These are phyloP conservation scores for Gastrophysa polygoni DNA, from an alignment of 2,888 invertebrate species.

Conservation along the genomic window DNA sequence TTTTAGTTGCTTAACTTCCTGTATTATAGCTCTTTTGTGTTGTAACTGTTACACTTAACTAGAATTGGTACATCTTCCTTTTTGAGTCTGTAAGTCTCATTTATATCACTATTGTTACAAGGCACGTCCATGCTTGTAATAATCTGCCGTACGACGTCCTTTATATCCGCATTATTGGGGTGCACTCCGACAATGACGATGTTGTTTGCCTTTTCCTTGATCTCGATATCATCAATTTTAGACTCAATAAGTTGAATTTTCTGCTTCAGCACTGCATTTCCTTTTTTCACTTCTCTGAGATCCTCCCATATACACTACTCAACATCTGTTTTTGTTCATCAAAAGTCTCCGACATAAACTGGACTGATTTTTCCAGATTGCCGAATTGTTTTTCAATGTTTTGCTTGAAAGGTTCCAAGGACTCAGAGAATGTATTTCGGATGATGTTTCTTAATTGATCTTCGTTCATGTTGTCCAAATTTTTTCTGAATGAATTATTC, in stretches of 20 bases:
- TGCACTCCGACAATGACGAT: slow-evolving; percentile 16
- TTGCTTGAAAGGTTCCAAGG: too few species aligned
- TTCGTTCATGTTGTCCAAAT: slow-evolving; percentile 12
- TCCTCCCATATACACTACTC: too few species aligned
- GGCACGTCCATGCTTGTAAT: background rate
- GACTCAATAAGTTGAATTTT: slow-evolving; percentile 10
- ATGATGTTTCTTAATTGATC: slow-evolving; percentile 7
- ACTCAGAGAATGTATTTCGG: background rate
- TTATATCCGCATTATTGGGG: background rate
- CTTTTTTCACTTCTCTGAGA: too few species aligned
- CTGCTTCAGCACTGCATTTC: slow-evolving; percentile 13
- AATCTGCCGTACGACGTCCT: background rate
- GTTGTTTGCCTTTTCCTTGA: slow-evolving; percentile 16
- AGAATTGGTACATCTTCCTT: too few species aligned
- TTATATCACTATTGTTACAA: background rate
- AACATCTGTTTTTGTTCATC: slow-evolving; percentile 20
- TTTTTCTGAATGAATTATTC: background rate
- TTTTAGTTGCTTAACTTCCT: too few species aligned
- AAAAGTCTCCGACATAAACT: slow-evolving; percentile 19
- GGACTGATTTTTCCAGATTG: slow-evolving; percentile 10
- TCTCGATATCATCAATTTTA: slow-evolving; percentile 15
- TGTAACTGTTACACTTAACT: too few species aligned
- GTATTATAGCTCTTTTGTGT: too few species aligned
- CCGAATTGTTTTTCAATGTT: too few species aligned
- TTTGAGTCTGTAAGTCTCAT: background rate